Evolutionary conservation across 2,797 vertebrate genomes (phyloP), one percentile per base, ranked within the genome.

Genomic region (Orientallactaga sibirica): DNA sequence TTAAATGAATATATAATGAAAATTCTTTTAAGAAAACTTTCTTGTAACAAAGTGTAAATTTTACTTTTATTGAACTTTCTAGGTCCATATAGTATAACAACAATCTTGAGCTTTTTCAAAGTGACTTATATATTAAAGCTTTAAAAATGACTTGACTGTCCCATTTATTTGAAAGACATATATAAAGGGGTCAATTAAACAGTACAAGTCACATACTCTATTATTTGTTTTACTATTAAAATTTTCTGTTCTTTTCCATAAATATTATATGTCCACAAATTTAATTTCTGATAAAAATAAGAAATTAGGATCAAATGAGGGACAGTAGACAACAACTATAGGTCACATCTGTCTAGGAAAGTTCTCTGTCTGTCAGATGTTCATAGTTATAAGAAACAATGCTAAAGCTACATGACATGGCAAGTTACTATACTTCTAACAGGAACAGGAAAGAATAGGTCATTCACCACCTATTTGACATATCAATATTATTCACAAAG

Each of bases 1-100:
- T 97, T 95, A 97, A 92, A 10, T 71, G 93, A 68, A 61, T 66
- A 0, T 52, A 77, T 86, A 90, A 93, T 86, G 62, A 91, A 87
- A 90, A 84, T 66, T 96, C 27, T 77, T 73, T 24, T 41, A 82
- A 88, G 75, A 19, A 33, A 52, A 71, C 3, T 15, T 52, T 48
- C 24, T 80, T 88, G 0, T 43, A 92, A 0, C 2, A 37, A 94
- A 61, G 2, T 71, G 0, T 64, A 48, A 93, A 94, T 25, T 71
- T 64, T 79, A 67, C 55, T 66, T 78, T 62, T 43, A 88, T 84
- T 7, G 74, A 12, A 11, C 16, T 66, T 91, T 3, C 19, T 86
- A 41, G n/a, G 24, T 64, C 48, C 15, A 55, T 66, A 12, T 91
- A 62, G 9, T 10, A 74, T 58, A 41, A 64, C 3, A 41, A 67